phyloP scores from a whole-genome alignment of 2,113 vertebrate species.

The Odobenus rosmarus region DNA sequence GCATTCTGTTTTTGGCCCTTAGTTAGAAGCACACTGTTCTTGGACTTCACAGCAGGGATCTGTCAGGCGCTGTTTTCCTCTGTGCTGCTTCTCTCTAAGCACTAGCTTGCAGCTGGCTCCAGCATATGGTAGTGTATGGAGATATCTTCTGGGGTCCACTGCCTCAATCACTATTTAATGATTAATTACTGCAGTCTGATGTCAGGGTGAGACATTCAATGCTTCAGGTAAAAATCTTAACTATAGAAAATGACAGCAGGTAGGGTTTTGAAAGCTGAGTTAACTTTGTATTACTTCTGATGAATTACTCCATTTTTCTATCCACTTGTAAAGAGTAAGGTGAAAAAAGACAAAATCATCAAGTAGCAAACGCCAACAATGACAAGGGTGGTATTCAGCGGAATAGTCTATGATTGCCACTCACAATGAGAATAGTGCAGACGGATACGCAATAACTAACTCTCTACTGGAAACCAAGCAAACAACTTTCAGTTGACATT shows the following conservation, averaged over 20 bases:
- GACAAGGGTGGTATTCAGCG: slow-evolving; percentile 77
- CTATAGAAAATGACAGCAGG: slow-evolving; percentile 86
- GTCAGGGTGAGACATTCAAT: slow-evolving; percentile 85
- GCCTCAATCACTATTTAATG: slow-evolving; percentile 87
- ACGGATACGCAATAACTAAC: slow-evolving; percentile 68
- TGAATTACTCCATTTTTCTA: slow-evolving; percentile 80
- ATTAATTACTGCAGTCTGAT: slow-evolving; percentile 90
- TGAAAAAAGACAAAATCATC: slow-evolving; percentile 70
- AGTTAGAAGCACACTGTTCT: slow-evolving; percentile 78
- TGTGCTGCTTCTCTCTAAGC: slow-evolving; percentile 79
- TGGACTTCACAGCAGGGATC: slow-evolving; percentile 85
- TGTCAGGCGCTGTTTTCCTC: slow-evolving; percentile 81
- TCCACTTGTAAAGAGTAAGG: slow-evolving; percentile 78
- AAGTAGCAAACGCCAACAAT: slow-evolving; percentile 76
- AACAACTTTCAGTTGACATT: slow-evolving; percentile 66
- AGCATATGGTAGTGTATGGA: slow-evolving; percentile 88
- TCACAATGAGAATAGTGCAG: slow-evolving; percentile 40
- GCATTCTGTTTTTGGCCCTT: slow-evolving; percentile 82
- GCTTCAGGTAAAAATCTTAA: slow-evolving; percentile 86
- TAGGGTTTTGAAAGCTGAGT: slow-evolving; percentile 79
- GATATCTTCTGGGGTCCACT: slow-evolving; percentile 85
- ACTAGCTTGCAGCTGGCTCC: slow-evolving; percentile 86
- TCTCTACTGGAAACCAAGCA: slow-evolving; percentile 69
- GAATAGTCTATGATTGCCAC: slow-evolving; percentile 70
- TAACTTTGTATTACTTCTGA: slow-evolving; percentile 81